These are phyloP conservation scores for Paramuricea clavata DNA, from an alignment of 92 coral and sea anemone species.

Conservation along the genomic window DNA sequence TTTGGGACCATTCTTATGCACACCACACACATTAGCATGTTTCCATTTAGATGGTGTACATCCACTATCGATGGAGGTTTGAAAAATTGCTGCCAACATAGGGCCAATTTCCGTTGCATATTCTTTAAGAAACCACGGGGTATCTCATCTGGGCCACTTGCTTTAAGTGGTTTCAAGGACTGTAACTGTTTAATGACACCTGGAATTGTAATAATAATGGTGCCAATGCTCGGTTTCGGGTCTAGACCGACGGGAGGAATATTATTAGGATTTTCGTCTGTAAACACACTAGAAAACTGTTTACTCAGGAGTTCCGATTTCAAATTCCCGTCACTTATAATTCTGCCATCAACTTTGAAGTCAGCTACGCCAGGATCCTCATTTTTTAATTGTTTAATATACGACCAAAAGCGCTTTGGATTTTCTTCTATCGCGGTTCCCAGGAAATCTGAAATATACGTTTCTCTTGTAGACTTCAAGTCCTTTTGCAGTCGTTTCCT, in stretches of 20 bases:
- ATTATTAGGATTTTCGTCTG: conserved; percentile 50
- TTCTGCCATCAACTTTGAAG: conserved; percentile 55
- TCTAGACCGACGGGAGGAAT: conserved; percentile 37
- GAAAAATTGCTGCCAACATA: conserved; percentile 52
- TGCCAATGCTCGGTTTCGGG: conserved; percentile 47
- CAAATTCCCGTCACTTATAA: conserved; percentile 51
- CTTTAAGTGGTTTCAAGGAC: conserved; percentile 58
- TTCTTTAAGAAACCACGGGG: conserved; percentile 74
- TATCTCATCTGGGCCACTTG: conserved; percentile 70
- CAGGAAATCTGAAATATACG: conserved; percentile 28
- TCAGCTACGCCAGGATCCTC: conserved; percentile 69
- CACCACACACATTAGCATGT: conserved; percentile 59
- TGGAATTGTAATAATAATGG: conserved; percentile 34
- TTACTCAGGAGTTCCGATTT: conserved; percentile 62
- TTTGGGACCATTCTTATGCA: conserved; percentile 65
- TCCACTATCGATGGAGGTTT: conserved; percentile 55
- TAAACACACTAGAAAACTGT: conserved; percentile 65
- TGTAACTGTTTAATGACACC: conserved; percentile 65
- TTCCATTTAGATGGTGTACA: conserved; percentile 63
- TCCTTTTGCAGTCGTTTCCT: conserved; percentile 56
- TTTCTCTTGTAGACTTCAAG: conserved; percentile 45
- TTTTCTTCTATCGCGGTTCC: conserved; percentile 22
- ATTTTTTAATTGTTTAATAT: conserved; percentile 57
- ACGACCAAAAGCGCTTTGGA: conserved; percentile 3
- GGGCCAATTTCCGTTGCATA: conserved; percentile 57